Percentiles rank a stretch among this genome's conserved stretches.
These are phyloP conservation scores for Hirtodrosophila histrioides DNA, from an alignment of 2,888 invertebrate species.

Conservation along the genomic window DNA sequence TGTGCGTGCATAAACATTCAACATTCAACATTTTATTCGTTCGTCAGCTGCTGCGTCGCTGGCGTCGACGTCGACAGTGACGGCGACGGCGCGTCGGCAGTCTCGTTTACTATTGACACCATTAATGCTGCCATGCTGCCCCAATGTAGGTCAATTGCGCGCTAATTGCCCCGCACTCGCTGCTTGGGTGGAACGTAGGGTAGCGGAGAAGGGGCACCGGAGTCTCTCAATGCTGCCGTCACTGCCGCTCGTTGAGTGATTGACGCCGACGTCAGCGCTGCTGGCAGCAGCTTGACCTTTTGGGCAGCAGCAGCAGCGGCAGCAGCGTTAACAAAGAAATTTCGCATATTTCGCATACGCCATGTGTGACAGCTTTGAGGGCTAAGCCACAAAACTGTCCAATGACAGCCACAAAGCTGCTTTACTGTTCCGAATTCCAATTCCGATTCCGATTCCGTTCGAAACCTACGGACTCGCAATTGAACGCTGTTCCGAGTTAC, in stretches of 20 bases:
- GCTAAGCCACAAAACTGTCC: slow-evolving; percentile 15
- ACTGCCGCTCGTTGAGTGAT: slow-evolving; percentile 51
- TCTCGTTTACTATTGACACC: slow-evolving; percentile 81
- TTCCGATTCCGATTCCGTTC: no score
- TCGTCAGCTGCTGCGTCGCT: slow-evolving; percentile 42
- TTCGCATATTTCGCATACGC: slow-evolving; percentile 70
- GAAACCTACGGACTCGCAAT: no score
- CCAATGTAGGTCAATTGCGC: slow-evolving; percentile 81
- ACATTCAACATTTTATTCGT: slow-evolving; percentile 48
- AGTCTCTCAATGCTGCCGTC: slow-evolving; percentile 52
- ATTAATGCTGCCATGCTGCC: slow-evolving; percentile 74
- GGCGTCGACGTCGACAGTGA: slow-evolving; percentile 4
- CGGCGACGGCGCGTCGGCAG: slow-evolving; percentile 34
- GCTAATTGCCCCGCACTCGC: slow-evolving; percentile 80
- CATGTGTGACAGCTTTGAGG: slow-evolving; percentile 42
- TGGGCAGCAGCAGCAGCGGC: slow-evolving; percentile 43
- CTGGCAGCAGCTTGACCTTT: slow-evolving; percentile 65
- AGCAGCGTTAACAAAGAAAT: slow-evolving; percentile 44
- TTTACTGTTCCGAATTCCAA: not conserved
- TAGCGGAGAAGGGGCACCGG: slow-evolving; percentile 10
- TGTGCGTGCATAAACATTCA: slow-evolving; percentile 68
- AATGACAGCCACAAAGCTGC: slow-evolving; percentile 19
- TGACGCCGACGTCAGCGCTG: slow-evolving; percentile 40
- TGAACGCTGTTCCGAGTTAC: no score
- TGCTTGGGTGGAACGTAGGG: slow-evolving; percentile 4